A percentile compares a stretch with the other conserved stretches of the same genome.
phyloP scores from a whole-genome alignment of 2,113 vertebrate species.

The Rhinopithecus roxellana region DNA sequence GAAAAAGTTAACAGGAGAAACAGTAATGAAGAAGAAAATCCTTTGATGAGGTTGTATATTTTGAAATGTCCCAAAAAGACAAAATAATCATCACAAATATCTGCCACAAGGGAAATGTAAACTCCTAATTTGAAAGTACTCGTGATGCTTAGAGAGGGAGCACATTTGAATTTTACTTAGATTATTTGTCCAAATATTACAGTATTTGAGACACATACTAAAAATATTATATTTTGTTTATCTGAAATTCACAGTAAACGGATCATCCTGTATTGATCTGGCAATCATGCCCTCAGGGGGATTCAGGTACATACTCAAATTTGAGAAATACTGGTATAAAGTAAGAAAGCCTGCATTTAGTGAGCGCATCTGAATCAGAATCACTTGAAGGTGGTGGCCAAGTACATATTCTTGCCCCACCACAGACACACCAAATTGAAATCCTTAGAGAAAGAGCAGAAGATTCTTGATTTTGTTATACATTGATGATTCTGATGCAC shows the following conservation, averaged over 20 bases:
- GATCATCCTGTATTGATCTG: not conserved
- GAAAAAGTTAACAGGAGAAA: not conserved
- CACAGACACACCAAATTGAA: not conserved
- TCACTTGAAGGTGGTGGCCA: not conserved
- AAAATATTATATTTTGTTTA: not conserved
- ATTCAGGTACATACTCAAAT: not conserved
- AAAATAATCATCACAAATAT: not conserved
- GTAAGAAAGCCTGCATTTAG: not conserved
- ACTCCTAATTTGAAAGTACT: not conserved
- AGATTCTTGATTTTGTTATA: not conserved
- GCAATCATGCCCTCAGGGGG: not conserved
- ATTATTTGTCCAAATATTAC: not conserved
- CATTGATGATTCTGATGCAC: not conserved
- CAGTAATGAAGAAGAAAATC: not conserved
- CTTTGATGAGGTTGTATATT: not conserved
- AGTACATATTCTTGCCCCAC: not conserved
- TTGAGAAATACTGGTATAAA: not conserved
- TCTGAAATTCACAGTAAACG: slow-evolving; percentile 26
- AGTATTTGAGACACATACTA: not conserved
- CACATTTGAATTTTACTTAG: not conserved
- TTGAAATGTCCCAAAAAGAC: slow-evolving; percentile 40
- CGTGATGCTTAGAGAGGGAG: not conserved
- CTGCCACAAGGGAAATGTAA: not conserved
- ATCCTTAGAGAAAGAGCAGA: not conserved
- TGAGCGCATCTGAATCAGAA: not conserved